Evolutionary conservation across 1,140 invertebrate genomes (phyloP).

Genomic region (Drosophila lini): DNA sequence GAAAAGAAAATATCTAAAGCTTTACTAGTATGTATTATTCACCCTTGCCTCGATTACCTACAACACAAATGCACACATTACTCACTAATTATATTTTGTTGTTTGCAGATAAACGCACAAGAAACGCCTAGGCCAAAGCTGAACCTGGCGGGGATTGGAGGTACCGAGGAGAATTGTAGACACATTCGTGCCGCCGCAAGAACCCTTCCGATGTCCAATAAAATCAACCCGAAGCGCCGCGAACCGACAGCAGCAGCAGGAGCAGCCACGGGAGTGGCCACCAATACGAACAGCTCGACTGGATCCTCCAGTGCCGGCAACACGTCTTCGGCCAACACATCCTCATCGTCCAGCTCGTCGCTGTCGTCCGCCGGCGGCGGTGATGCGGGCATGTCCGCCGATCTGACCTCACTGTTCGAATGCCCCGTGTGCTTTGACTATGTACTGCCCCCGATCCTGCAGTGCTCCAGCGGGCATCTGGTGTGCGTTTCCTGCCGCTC

Average conservation of each 20-base stretch:
- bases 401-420: slow-evolving; percentile 98
- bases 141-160: slow-evolving; percentile 29
- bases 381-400: slow-evolving; percentile 89
- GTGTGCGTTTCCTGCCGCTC: slow-evolving; percentile 98
- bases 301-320: slow-evolving; percentile 69
- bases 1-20: not conserved
- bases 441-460: slow-evolving; percentile 97
- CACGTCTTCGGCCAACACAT: slow-evolving; percentile 81
- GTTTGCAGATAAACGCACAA: slow-evolving; percentile 26
- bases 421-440: slow-evolving; percentile 99
- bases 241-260: slow-evolving; percentile 77
- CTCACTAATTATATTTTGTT: not conserved
- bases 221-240: slow-evolving; percentile 84
- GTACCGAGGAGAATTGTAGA: slow-evolving; percentile 27
- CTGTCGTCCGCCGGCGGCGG: slow-evolving; percentile 82
- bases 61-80: slow-evolving; percentile 3
- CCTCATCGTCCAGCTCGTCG: slow-evolving; percentile 83
- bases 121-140: not conserved
- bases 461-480: slow-evolving; percentile 94
- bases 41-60: not conserved
- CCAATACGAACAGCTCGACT: slow-evolving; percentile 72
- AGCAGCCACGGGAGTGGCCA: slow-evolving; percentile 67
- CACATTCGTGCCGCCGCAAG: slow-evolving; percentile 37
- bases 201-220: slow-evolving; percentile 82
- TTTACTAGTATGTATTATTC: not conserved